Evolutionary conservation across 2,113 vertebrate species (phyloP).

Genomic region (Nasalis larvatus): DNA sequence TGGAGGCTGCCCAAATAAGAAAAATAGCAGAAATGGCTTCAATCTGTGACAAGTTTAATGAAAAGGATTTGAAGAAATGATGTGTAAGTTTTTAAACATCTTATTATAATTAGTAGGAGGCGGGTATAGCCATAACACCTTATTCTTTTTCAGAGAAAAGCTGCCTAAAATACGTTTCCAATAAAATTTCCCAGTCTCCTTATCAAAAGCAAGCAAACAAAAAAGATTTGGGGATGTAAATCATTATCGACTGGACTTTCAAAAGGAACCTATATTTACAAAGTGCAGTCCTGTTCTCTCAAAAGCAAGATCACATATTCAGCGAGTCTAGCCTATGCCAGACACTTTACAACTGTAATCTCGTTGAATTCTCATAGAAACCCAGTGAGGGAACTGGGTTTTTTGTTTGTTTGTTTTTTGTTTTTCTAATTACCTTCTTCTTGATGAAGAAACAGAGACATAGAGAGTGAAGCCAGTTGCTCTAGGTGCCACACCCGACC

Average conservation of each 20-base stretch:
- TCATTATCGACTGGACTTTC: neutral
- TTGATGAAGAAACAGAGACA: neutral
- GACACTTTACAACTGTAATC: neutral
- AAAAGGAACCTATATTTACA: neutral
- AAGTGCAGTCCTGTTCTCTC: neutral
- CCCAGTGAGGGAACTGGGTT: neutral
- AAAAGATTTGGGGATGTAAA: neutral
- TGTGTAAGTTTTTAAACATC: neutral
- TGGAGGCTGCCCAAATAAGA: neutral
- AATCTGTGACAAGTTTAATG: neutral
- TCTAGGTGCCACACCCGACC: neutral
- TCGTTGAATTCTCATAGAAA: neutral
- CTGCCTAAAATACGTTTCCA: neutral
- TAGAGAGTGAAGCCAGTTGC: neutral
- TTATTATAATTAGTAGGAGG: conserved; percentile 21
- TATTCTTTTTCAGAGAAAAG: conserved; percentile 6
- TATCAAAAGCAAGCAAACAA: neutral
- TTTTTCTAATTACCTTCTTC: neutral
- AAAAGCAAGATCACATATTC: neutral
- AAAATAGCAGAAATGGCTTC: neutral
- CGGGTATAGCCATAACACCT: neutral
- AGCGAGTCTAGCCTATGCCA: neutral
- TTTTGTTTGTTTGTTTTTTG: neutral
- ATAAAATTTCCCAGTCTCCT: neutral
- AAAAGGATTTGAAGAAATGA: conserved; percentile 18